Base-by-base conservation (phyloP, 2,113 vertebrate genomes). In the Corythaeola cristata region DNA sequence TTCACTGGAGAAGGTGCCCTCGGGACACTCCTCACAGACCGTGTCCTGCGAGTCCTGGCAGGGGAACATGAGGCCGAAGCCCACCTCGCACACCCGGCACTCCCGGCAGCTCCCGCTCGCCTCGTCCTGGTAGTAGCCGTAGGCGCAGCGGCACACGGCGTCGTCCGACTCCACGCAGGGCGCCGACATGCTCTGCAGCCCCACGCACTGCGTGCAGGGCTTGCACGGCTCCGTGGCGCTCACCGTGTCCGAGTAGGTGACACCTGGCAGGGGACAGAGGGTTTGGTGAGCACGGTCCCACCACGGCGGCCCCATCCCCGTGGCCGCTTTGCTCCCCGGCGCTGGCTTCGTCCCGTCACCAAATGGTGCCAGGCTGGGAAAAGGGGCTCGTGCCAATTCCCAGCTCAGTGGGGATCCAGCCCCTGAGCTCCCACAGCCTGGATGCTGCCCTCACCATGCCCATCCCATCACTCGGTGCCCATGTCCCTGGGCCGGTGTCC, bases 161-260 rank as follows among this genome's bases (percentile, higher is more conserved):
- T 99, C 98, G 39, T 99, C 99, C 2, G 99, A 99, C 98, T 99
- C 99, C n/a, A 99, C 99, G 92, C 99, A 99, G 3, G 99, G 99
- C 0, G 99, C 99, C 0, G 96, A 96, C 99, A 99, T 99, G 71
- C 99, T 98, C 98, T 99, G 99, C 96, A 99, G 98, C 39, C 99
- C 99, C 55, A 97, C 95, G 18, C 99, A 99, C 95, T 98, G 96
- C 0, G 98, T 99, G 97, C 99, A 99, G 1, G 97, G 97, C 73
- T 94, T 98, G 96, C 99, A 99, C 0, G 97, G 80, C 96, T 99
- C 99, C 0, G 96, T 99, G 97, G 98, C 98, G 14, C 99, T 99
- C 98, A 98, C 98, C 21, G 93, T 98, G 77, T 99, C 99, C 0
- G 99, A 99, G 98, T 97, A 99, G 9, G 98, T 99, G 97, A 99